Evolutionary conservation across 2,888 invertebrate genomes (phyloP).

Genomic region (Empis stercorea): DNA sequence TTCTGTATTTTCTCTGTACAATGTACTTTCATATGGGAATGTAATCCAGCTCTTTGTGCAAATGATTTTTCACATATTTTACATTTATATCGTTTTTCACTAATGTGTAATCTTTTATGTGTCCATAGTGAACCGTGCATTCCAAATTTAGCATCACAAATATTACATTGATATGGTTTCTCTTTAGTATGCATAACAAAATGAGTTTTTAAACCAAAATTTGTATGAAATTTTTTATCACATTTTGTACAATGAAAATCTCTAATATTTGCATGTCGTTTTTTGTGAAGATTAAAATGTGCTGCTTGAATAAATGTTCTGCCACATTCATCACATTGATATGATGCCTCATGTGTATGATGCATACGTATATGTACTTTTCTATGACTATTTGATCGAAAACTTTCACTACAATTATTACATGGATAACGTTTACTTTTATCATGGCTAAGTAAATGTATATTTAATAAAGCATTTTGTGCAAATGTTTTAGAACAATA

Average conservation of each 20-base stretch:
- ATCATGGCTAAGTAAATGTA: background rate
- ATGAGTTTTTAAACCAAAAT: conserved; percentile 21
- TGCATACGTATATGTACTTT: conserved; percentile 20
- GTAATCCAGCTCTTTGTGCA: background rate
- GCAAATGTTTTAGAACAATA: background rate
- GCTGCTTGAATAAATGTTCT: conserved; percentile 18
- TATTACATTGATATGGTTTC: background rate
- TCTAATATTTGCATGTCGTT: conserved; percentile 18
- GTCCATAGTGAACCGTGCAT: background rate
- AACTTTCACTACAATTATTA: background rate
- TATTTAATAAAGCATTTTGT: background rate
- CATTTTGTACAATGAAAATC: conserved; percentile 21
- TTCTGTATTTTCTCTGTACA: too few relatives aligned
- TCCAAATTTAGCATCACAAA: background rate
- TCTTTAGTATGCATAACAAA: conserved; percentile 8
- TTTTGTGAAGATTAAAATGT: conserved; percentile 18
- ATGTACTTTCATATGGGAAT: background rate
- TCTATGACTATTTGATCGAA: background rate
- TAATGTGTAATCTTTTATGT: background rate
- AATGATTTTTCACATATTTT: background rate
- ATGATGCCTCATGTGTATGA: conserved; percentile 18
- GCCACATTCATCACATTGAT: conserved; percentile 22
- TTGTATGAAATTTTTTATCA: conserved; percentile 19
- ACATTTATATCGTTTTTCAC: background rate
- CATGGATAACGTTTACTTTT: background rate